A percentile compares a stretch with the other conserved stretches of the same genome.
Conservation (phyloP, 2,113 vertebrate species). For the Oncorhynchus masou region DNA sequence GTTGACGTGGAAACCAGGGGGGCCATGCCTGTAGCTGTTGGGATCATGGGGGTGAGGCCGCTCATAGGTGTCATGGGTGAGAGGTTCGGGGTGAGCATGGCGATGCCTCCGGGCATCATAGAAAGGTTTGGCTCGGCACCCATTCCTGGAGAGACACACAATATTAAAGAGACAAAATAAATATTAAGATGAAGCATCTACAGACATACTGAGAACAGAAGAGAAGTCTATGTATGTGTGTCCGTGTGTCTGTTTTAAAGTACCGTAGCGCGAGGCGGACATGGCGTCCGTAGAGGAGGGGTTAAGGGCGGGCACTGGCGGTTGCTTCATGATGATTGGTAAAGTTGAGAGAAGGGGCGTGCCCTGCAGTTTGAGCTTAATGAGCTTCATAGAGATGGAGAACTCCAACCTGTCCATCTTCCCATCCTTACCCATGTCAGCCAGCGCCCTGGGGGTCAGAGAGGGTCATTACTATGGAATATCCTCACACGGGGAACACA, state of each 20-base stretch:
- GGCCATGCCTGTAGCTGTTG: constrained; percentile 44
- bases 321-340: constrained; percentile 90
- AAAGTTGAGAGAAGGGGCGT: constrained; percentile 87
- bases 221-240: no score
- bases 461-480: no score
- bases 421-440: constrained; percentile 96
- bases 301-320: constrained; percentile 74
- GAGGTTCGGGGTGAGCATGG: constrained; percentile 73
- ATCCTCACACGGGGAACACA: no score
- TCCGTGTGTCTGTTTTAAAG: no score
- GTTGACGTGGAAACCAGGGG: constrained; percentile 44
- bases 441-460: constrained; percentile 66
- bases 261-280: constrained; percentile 83
- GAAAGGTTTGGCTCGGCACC: constrained; percentile 85
- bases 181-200: not conserved
- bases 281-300: constrained; percentile 56
- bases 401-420: constrained; percentile 97
- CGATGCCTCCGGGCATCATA: constrained; percentile 72
- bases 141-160: constrained; percentile 74
- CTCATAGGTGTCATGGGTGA: constrained; percentile 66
- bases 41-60: constrained; percentile 65
- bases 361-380: constrained; percentile 95
- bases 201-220: not conserved
- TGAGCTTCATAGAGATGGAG: constrained; percentile 99
- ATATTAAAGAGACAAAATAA: not conserved